Evolutionary conservation across 2,888 invertebrate genomes (phyloP).

Genomic region (Euplexia lucipara): DNA sequence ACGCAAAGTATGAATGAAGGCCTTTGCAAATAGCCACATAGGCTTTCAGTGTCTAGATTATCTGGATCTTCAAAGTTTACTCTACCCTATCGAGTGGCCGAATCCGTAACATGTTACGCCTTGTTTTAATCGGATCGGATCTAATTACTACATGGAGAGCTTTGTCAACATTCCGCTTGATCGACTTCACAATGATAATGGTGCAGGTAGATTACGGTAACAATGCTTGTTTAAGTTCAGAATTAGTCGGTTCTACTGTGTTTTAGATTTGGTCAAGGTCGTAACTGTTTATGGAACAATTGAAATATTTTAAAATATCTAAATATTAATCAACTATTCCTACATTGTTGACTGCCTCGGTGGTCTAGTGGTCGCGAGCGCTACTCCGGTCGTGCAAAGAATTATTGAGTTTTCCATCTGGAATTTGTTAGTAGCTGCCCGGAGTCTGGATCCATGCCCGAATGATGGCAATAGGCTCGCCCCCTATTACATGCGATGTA

Average conservation of each 20-base stretch:
- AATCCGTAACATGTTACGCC: constrained; percentile 48
- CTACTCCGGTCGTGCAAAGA: no score
- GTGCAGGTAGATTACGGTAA: constrained; percentile 51
- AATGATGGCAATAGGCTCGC: no score
- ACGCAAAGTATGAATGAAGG: constrained; percentile 31
- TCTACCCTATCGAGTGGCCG: constrained; percentile 44
- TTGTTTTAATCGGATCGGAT: constrained; percentile 50
- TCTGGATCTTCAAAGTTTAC: constrained; percentile 37
- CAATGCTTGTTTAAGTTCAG: constrained; percentile 32
- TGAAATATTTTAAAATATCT: neutral
- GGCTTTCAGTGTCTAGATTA: constrained; percentile 16
- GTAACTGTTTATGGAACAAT: neutral
- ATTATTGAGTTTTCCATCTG: no score
- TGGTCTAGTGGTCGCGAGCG: no score
- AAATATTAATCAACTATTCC: neutral
- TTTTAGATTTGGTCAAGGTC: constrained; percentile 23
- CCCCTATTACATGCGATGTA: no score
- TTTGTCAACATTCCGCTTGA: constrained; percentile 69
- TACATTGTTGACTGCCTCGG: no score
- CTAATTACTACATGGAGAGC: constrained; percentile 68
- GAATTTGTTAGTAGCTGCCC: no score
- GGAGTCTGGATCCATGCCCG: no score
- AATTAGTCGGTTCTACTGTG: constrained; percentile 31
- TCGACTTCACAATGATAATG: constrained; percentile 57
- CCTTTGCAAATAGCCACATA: neutral